phyloP scores from a whole-genome alignment of 2,797 vertebrate genomes.

The Cirrhinus molitorella region DNA sequence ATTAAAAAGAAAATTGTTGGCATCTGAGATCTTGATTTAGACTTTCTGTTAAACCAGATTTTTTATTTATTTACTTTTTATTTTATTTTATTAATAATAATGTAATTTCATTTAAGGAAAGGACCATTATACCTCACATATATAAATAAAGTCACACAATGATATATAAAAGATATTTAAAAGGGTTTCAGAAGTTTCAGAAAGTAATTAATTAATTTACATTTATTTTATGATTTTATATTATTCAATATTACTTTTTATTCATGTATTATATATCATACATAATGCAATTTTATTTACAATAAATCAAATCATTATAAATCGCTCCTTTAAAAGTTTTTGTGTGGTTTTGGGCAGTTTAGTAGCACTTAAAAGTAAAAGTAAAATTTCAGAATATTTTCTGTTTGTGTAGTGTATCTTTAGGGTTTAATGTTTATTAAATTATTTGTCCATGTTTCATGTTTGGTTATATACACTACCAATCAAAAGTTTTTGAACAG shows the following conservation, averaged over 20 bases:
- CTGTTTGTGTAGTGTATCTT: not conserved
- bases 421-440: not conserved
- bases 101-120: not conserved
- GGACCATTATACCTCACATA: not conserved
- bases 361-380: not conserved
- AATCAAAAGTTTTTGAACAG: not conserved
- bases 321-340: not conserved
- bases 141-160: too few species aligned
- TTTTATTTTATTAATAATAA: not conserved
- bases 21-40: constrained; percentile 6
- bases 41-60: constrained; percentile 16
- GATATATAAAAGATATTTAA: too few species aligned
- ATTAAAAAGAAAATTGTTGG: constrained; percentile 27
- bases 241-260: not conserved
- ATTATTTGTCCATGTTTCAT: not conserved
- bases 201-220: too few species aligned
- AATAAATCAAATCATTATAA: not conserved
- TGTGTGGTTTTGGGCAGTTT: not conserved
- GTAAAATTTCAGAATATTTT: not conserved
- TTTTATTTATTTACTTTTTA: not conserved
- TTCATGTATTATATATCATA: not conserved
- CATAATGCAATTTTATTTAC: not conserved
- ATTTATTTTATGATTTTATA: too few species aligned
- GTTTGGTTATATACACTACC: not conserved
- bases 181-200: too few species aligned